Conservation (phyloP, 2,797 vertebrate genomes). For the Mycteria americana region DNA sequence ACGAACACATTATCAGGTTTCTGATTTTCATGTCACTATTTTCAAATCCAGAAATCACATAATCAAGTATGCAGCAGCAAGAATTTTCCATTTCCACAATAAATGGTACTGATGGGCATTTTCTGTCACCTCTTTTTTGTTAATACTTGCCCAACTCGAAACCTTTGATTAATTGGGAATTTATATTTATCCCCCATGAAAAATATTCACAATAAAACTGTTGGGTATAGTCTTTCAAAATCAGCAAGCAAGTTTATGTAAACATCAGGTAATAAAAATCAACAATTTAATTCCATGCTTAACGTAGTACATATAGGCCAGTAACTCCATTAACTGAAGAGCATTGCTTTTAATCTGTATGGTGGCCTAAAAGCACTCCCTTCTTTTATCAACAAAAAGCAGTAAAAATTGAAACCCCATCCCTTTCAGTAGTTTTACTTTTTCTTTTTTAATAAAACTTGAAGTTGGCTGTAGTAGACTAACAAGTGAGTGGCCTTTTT, state of each 20-base stretch:
- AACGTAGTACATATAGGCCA: background rate
- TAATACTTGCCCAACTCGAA: background rate
- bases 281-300: background rate
- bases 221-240: background rate
- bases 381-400: background rate
- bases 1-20: conserved; percentile 96
- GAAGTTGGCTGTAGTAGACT: background rate
- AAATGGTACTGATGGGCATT: background rate
- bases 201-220: background rate
- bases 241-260: background rate
- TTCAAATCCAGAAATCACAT: background rate
- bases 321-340: background rate
- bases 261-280: background rate
- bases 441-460: background rate
- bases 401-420: background rate
- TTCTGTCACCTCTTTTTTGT: background rate
- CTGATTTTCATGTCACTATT: background rate
- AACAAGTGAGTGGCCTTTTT: background rate
- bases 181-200: background rate
- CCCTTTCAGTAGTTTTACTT: background rate
- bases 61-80: background rate
- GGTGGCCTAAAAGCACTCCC: background rate
- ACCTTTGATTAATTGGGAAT: background rate
- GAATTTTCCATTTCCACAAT: background rate
- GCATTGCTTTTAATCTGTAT: background rate